Evolutionary conservation across 2,888 invertebrate genomes (phyloP).

Genomic region (Andrena camellia): DNA sequence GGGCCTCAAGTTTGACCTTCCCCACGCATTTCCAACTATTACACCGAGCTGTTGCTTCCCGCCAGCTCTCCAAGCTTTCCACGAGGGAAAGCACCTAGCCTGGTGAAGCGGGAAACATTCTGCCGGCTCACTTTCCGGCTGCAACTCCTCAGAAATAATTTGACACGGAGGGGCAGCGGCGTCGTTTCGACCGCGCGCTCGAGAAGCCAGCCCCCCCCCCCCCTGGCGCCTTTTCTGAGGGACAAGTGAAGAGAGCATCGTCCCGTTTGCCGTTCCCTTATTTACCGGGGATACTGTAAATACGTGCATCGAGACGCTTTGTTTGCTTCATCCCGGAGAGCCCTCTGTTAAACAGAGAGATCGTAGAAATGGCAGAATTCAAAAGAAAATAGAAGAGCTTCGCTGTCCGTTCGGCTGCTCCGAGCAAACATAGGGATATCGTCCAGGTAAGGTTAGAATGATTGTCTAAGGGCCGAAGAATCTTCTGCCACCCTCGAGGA

Average conservation of each 20-base stretch:
- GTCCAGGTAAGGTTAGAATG: too few relatives aligned
- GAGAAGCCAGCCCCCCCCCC: background rate
- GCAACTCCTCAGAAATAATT: conserved; percentile 13
- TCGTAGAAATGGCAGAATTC: too few relatives aligned
- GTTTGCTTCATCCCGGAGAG: background rate
- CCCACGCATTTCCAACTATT: too few relatives aligned
- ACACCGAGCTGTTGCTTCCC: background rate
- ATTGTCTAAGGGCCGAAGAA: too few relatives aligned
- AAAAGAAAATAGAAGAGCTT: too few relatives aligned
- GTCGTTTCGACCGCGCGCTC: background rate
- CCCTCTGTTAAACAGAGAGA: too few relatives aligned
- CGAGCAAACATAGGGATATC: too few relatives aligned
- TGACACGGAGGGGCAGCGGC: background rate
- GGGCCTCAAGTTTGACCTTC: too few relatives aligned
- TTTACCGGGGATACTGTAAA: conserved; percentile 21
- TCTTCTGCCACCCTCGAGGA: background rate
- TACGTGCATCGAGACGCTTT: conserved; percentile 10
- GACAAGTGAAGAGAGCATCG: conserved; percentile 1
- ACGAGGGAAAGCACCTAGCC: background rate
- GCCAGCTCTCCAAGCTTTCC: background rate
- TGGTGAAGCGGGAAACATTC: background rate
- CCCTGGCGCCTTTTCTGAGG: background rate
- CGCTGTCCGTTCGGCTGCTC: too few relatives aligned
- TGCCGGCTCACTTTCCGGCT: background rate
- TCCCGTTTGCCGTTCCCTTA: background rate